phyloP scores from a whole-genome alignment of 2,113 vertebrate genomes.

The Coryphaenoides rupestris region DNA sequence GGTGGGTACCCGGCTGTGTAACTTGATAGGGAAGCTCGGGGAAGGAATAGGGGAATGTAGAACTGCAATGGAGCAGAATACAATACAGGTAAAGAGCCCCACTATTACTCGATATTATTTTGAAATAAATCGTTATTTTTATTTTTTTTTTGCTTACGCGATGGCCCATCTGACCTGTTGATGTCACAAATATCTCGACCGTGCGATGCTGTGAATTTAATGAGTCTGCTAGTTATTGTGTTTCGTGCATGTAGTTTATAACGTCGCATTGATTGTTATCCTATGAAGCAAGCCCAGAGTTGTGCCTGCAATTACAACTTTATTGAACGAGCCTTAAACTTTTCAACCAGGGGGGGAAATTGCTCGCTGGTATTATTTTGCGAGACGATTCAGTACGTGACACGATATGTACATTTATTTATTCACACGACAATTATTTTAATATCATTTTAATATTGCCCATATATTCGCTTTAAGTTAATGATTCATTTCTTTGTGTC shows the following conservation, averaged over 20 bases:
- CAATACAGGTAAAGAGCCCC: constrained; percentile 77
- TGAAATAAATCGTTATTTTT: constrained; percentile 33
- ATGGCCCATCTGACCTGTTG: constrained; percentile 10
- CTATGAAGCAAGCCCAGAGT: constrained; percentile 11
- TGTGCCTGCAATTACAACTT: constrained; percentile 64
- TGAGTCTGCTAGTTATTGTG: constrained; percentile 57
- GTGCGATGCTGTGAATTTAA: constrained; percentile 25
- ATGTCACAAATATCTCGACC: constrained; percentile 15
- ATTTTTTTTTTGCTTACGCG: background rate
- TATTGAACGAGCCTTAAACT: constrained; percentile 63
- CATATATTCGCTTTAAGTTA: constrained; percentile 67
- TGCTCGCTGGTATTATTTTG: constrained; percentile 20
- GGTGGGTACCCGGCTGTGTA: constrained; percentile 75
- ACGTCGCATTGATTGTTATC: constrained; percentile 29
- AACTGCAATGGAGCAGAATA: constrained; percentile 81
- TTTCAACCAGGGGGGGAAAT: constrained; percentile 28
- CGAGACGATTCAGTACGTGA: background rate
- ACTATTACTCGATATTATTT: constrained; percentile 48
- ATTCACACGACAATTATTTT: constrained; percentile 4
- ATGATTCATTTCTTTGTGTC: constrained; percentile 82
- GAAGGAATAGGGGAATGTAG: constrained; percentile 74
- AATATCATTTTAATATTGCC: constrained; percentile 58
- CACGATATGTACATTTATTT: constrained; percentile 1
- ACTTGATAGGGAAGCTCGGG: constrained; percentile 68
- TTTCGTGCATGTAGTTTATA: constrained; percentile 32